These are phyloP conservation scores for Prunella strophiata DNA, from an alignment of 2,797 vertebrate genomes.

Conservation along the genomic window DNA sequence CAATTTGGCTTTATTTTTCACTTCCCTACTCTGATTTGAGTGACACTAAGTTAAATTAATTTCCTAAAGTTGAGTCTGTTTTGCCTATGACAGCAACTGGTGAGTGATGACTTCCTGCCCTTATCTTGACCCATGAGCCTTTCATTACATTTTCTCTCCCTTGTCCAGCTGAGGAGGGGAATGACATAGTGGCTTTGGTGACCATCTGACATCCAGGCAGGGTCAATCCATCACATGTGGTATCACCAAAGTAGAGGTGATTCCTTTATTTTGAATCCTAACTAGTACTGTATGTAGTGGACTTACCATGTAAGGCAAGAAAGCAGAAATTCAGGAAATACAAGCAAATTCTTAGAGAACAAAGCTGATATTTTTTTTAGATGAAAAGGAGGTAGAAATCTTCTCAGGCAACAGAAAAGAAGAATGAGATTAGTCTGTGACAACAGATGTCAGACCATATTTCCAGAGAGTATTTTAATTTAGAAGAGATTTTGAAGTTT, in stretches of 20 bases:
- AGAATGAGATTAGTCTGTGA: not conserved
- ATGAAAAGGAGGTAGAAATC: not conserved
- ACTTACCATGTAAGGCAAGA: fast-evolving
- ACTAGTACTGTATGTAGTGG: not conserved
- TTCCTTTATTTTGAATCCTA: not conserved
- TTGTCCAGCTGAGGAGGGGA: not conserved
- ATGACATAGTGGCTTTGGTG: not conserved
- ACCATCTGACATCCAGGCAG: not conserved
- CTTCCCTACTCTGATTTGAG: not conserved
- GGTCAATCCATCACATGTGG: not conserved
- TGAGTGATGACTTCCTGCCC: not conserved
- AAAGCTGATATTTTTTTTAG: not conserved
- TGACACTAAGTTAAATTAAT: not conserved
- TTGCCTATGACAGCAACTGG: not conserved
- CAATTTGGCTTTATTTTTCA: not conserved
- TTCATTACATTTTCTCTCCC: not conserved
- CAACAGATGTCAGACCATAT: not conserved
- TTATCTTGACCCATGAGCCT: not conserved
- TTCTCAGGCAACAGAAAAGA: not conserved
- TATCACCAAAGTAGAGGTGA: not conserved
- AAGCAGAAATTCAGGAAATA: not conserved
- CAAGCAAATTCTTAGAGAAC: not conserved
- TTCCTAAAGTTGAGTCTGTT: not conserved
- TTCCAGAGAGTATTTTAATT: not conserved
- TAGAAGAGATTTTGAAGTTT: not conserved